Percentiles rank a stretch among this genome's conserved stretches.
Conservation (phyloP, 92 coral and sea anemone species). For the Isaurus tuberculatus region DNA sequence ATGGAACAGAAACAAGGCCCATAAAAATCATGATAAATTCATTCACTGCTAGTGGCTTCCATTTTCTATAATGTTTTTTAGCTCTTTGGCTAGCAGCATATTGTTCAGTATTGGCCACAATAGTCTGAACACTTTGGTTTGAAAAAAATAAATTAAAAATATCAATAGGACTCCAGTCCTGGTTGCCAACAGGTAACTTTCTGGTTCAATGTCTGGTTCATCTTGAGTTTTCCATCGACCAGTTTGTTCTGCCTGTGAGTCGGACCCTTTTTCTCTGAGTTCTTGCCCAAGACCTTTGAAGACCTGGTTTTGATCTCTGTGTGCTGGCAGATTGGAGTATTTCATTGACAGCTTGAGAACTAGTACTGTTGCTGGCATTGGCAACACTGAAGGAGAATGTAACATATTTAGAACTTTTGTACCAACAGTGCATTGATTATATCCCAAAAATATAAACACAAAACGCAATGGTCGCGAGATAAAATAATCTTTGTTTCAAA, state of each 20-base stretch:
- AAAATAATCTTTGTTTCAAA: not conserved
- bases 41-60: not conserved
- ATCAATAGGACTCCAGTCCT: conserved; percentile 25
- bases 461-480: not conserved
- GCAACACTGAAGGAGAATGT: not conserved
- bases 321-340: not conserved
- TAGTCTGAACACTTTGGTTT: conserved; percentile 5
- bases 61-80: not conserved
- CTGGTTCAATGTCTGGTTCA: conserved; percentile 26
- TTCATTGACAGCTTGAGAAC: not conserved
- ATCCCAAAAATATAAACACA: not conserved
- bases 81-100: conserved; percentile 24
- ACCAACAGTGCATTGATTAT: not conserved
- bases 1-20: not conserved
- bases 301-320: conserved; percentile 9
- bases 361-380: not conserved
- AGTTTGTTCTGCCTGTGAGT: conserved; percentile 5
- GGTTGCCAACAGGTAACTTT: conserved; percentile 23
- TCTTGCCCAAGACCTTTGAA: conserved; percentile 6
- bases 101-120: conserved; percentile 24
- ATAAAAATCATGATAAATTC: not conserved
- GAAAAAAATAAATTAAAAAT: conserved; percentile 15
- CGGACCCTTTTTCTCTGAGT: conserved; percentile 13
- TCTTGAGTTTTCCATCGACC: conserved; percentile 23
- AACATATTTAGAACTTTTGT: not conserved